Base-by-base conservation (phyloP, 2,113 vertebrate genomes). In the Strix uralensis region DNA sequence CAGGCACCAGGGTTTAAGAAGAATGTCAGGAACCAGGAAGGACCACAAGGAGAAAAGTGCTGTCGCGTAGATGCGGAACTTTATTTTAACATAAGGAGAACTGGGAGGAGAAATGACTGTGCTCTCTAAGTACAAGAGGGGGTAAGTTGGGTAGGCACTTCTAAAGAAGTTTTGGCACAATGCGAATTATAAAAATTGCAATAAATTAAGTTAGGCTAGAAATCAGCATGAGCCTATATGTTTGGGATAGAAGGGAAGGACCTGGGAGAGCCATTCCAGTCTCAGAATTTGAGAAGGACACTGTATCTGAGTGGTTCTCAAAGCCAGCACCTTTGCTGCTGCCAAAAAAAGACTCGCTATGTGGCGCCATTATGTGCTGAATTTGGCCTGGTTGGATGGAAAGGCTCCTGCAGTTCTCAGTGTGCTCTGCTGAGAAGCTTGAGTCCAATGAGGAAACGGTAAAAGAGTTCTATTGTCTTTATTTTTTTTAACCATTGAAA, bases 51-150 rank as follows among this genome's bases (percentile, higher is more conserved):
- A 81, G 38, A 34, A 83, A 14, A 54, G 36, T 49, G 46, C 46
- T 72, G 9, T 83, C 5, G 2, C 0, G 0, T 8, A 47, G n/a
- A 29, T 74, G 59, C 29, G 26, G 46, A 57, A 6, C 15, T 47
- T 73, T 72, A 12, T 57, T 92, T 70, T 42, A 71, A 15, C 10
- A 15, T 55, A 51, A 49, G 54, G 44, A 90, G n/a, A 91, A 26
- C 26, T n/a, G 34, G 15, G 21, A 66, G 42, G 34, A 87, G 36
- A 59, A 85, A 42, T 1, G 0, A 13, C 26, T 61, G 6, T 57
- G 34, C 13, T 66, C 21, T 54, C 5, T 65, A 77, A 54, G 54
- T 74, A 25, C 38, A 74, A 26, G n/a, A 66, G 17, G 14, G 11
- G 1, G 5, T 55, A 40, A 49, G 29, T 42, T 52, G 55, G 22